Evolutionary conservation across 2,797 vertebrate genomes (phyloP).

Genomic region (Propithecus deckenii): DNA sequence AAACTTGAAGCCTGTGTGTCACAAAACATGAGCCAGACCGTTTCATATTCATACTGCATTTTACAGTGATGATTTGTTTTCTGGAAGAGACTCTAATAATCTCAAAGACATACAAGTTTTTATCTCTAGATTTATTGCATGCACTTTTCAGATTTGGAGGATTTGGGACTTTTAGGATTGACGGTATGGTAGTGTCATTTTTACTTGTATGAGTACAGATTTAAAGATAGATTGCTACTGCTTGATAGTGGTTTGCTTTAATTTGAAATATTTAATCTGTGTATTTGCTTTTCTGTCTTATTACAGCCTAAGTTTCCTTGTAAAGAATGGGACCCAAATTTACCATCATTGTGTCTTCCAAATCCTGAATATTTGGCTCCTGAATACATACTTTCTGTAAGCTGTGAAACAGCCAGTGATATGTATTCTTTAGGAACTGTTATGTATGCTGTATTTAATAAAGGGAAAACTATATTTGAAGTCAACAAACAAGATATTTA

Average conservation of each 20-base stretch:
- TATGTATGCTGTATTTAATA: slow-evolving; percentile 96
- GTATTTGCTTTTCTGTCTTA: slow-evolving; percentile 55
- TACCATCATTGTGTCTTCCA: slow-evolving; percentile 95
- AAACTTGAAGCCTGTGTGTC: not conserved
- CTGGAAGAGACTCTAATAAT: not conserved
- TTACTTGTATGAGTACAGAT: slow-evolving; percentile 6
- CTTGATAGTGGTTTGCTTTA: slow-evolving; percentile 22
- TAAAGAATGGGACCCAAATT: slow-evolving; percentile 99
- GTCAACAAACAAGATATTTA: slow-evolving; percentile 99
- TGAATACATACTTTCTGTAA: slow-evolving; percentile 98
- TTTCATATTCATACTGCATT: not conserved
- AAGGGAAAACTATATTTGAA: slow-evolving; percentile 97
- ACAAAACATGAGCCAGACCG: not conserved
- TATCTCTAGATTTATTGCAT: not conserved
- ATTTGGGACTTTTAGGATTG: slow-evolving; percentile 14
- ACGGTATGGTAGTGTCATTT: slow-evolving; percentile 7
- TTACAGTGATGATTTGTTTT: slow-evolving; percentile 26
- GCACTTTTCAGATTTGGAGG: not conserved
- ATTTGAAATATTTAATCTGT: slow-evolving; percentile 52
- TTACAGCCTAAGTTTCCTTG: slow-evolving; percentile 93
- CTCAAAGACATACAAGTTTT: not conserved
- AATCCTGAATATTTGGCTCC: slow-evolving; percentile 98
- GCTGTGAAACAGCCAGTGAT: slow-evolving; percentile 97
- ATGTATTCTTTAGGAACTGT: slow-evolving; percentile 98
- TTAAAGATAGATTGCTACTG: slow-evolving; percentile 5